Base-by-base conservation (phyloP, 2,888 invertebrate genomes). In the Fissipunctia ypsillon region DNA sequence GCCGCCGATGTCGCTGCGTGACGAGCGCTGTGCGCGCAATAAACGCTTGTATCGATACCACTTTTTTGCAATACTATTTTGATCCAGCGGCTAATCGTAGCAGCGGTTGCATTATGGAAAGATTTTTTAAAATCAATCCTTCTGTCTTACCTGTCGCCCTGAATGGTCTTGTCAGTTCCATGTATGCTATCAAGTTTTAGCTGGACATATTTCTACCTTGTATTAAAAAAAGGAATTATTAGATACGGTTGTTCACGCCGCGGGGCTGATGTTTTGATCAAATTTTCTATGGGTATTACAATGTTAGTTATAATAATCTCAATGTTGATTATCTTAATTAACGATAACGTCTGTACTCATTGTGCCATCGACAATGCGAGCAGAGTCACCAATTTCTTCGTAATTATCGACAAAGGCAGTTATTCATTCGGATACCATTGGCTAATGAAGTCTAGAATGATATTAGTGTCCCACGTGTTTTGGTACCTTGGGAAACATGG, bases 381-480 rank as follows among this genome's bases (percentile, higher is more conserved):
- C 56, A 57, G 56, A 57, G 56, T 31, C 22, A 57, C 56, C 31
- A 57, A 57, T 22, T 57, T 57, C 31, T 52, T 52, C 1, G 52
- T 52, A 25, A 52, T 52, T 52, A 52, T 52, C 10, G 52, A n/a
- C 12, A 52, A 5, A 10, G 52, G 52, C 3, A 52, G 12, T n/a
- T 57, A 4, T 5, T 57, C 31, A 57, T 57, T 57, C 4, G 57
- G 57, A 35, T 57, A 57, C 57, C 57, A 57, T 22, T 57, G 9
- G 2, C 31, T 35, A 22, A 57, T 10, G 10, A 22, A 57, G 10
- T 57, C 57, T 2, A 57, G 31, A 4, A 57, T 31, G 31, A 57
- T 5, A 12, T 57, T 57, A 9, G 57, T 31, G 57, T 57, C 31
- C 57, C 57, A 57, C 0, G 57, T 57, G 5, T 35, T 22, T 35